Evolutionary conservation across 2,888 invertebrate genomes (phyloP), one percentile per base, ranked within the genome.

Genomic region (Pemphredon lugubris): DNA sequence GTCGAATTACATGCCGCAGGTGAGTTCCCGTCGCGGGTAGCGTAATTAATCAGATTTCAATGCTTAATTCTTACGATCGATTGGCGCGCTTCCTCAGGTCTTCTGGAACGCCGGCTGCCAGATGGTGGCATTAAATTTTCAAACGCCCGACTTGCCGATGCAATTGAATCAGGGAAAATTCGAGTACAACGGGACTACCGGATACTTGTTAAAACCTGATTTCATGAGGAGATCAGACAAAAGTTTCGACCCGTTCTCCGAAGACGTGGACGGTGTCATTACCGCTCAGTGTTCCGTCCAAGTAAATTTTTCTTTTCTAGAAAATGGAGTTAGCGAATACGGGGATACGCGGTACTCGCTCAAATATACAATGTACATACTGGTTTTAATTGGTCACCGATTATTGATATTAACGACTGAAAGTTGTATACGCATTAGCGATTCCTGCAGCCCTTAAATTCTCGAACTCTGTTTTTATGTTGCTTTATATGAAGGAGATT

Each of bases 51-150:
- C n/a, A n/a, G n/a, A n/a, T n/a, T n/a, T n/a, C n/a, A n/a, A n/a
- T n/a, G n/a, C n/a, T n/a, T n/a, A n/a, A n/a, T n/a, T n/a, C n/a
- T n/a, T n/a, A n/a, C n/a, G n/a, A n/a, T n/a, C n/a, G n/a, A n/a
- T n/a, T n/a, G n/a, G n/a, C n/a, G n/a, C n/a, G n/a, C n/a, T n/a
- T 14, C 48, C 50, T 5, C 53, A 94, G 93, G 93, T 94, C 50
- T 95, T 94, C 87, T 94, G 94, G 94, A 94, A 94, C 88, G 94
- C 94, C 44, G 94, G 94, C 30, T 94, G 94, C 86, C 94, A 94
- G 86, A 90, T 90, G 94, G 94, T 94, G n/a, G 93, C 94, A 4
- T 89, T 95, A 21, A 95, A 94, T 88, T 95, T 94, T 84, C 94
- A 94, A 90, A 94, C 94, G 1, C 90, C 90, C 1, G 94, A 94